phyloP scores from a whole-genome alignment of 1,140 invertebrate genomes.

The Lepidurus couesii region DNA sequence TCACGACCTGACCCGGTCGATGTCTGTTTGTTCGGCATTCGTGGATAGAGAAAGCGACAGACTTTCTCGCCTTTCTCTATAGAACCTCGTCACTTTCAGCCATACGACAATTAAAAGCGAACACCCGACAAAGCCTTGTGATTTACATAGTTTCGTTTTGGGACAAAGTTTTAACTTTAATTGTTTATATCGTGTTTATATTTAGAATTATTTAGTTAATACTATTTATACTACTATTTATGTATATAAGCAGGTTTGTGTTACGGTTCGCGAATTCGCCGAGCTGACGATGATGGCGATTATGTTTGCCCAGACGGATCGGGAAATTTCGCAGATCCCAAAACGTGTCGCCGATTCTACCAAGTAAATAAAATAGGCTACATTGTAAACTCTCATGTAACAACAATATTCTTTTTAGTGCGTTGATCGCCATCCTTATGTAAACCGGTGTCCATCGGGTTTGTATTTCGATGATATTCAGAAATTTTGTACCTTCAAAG shows the following conservation, averaged over 20 bases:
- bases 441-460: slow-evolving; percentile 80
- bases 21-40: background rate
- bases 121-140: too few relatives aligned
- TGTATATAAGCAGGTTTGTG: background rate
- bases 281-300: background rate
- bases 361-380: slow-evolving; percentile 2
- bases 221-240: background rate
- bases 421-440: slow-evolving; percentile 76
- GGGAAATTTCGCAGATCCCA: slow-evolving; percentile 26
- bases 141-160: too few relatives aligned
- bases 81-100: background rate
- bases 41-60: background rate
- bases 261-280: background rate
- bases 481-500: slow-evolving; percentile 86
- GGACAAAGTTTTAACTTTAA: too few relatives aligned
- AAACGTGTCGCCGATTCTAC: slow-evolving; percentile 25
- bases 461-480: slow-evolving; percentile 83
- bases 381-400: background rate
- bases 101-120: too few relatives aligned
- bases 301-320: slow-evolving; percentile 26
- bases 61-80: background rate
- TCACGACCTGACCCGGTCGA: background rate
- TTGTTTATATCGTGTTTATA: too few relatives aligned
- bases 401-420: slow-evolving; percentile 53
- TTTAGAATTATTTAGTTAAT: too few relatives aligned